Conservation (phyloP, 2,888 invertebrate genomes). For the Ashinkailepas kermadecensis region DNA sequence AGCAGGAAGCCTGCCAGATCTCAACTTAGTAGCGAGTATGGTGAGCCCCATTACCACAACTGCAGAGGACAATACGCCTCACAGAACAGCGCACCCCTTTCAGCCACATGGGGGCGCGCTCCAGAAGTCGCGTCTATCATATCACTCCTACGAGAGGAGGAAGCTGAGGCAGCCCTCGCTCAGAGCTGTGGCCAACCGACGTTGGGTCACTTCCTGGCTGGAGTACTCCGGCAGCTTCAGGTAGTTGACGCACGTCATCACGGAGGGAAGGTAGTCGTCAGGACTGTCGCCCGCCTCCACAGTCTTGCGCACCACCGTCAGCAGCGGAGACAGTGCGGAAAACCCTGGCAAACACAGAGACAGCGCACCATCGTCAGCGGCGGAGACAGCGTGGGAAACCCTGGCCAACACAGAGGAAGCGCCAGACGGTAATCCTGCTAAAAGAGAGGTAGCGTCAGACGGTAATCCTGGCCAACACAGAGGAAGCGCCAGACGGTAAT, state of each 20-base stretch:
- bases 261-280: slow-evolving; percentile 96
- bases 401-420: neutral
- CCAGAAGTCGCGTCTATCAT: neutral
- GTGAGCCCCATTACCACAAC: no score
- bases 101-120: no score
- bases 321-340: slow-evolving; percentile 84
- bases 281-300: slow-evolving; percentile 85
- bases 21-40: no score
- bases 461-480: no score
- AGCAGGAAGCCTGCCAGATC: no score
- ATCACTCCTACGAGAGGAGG: slow-evolving; percentile 73
- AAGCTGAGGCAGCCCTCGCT: slow-evolving; percentile 96
- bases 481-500: neutral
- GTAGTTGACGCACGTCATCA: slow-evolving; percentile 99
- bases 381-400: slow-evolving; percentile 53
- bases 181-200: slow-evolving; percentile 81
- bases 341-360: slow-evolving; percentile 54
- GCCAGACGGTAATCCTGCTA: neutral
- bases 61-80: no score
- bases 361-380: slow-evolving; percentile 80
- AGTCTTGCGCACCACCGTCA: slow-evolving; percentile 95
- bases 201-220: slow-evolving; percentile 79
- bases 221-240: slow-evolving; percentile 99
- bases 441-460: no score
- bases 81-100: no score